Percentiles rank a stretch among this genome's conserved stretches.
phyloP scores from a whole-genome alignment of 2,888 invertebrate species.

The Artemia sinica region DNA sequence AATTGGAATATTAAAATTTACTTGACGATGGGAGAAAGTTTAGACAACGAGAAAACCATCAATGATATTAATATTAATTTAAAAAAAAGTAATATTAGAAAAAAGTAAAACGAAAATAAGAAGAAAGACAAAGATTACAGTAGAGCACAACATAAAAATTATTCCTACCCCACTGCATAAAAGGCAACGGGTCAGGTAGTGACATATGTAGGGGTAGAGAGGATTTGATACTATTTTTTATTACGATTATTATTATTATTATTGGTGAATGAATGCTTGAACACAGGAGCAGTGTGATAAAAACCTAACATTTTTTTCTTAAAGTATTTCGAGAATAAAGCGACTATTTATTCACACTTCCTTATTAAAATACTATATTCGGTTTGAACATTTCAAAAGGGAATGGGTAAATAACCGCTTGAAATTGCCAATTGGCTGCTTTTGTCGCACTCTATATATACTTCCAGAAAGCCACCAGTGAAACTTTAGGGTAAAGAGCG shows the following conservation, averaged over 20 bases:
- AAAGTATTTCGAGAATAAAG: conserved; percentile 4
- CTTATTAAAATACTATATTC: neutral
- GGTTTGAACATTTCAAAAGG: neutral
- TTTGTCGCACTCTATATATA: neutral
- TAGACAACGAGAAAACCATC: neutral
- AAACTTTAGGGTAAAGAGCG: too few species aligned
- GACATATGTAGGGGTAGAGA: too few species aligned
- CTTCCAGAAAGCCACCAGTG: neutral
- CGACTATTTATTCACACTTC: neutral
- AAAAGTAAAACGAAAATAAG: neutral
- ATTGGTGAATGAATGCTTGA: neutral
- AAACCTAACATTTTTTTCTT: neutral
- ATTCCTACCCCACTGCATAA: too few species aligned
- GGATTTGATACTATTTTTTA: too few species aligned
- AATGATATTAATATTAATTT: neutral
- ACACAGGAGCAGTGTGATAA: neutral
- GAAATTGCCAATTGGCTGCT: neutral
- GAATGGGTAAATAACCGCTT: neutral
- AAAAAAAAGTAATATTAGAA: neutral
- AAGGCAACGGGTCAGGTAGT: too few species aligned
- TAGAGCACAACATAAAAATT: too few species aligned
- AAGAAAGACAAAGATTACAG: neutral
- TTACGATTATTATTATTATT: too few species aligned
- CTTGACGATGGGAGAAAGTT: neutral
- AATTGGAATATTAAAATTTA: neutral